Conservation (phyloP, 2,113 vertebrate genomes). For the Toxotes jaculatrix region DNA sequence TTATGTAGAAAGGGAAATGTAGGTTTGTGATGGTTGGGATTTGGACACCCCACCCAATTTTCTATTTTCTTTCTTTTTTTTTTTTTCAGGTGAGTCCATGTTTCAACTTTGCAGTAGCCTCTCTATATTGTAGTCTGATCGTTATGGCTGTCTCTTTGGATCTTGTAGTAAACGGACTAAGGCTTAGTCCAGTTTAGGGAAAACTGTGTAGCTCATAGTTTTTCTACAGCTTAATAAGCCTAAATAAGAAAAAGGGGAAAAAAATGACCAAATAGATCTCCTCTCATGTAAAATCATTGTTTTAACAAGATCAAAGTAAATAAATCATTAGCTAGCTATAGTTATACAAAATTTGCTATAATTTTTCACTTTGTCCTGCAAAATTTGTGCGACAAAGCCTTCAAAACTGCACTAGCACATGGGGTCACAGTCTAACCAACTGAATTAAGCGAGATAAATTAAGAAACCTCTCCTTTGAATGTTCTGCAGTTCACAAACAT, state of each 20-base stretch:
- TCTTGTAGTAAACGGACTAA: constrained; percentile 27
- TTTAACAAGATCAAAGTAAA: constrained; percentile 5
- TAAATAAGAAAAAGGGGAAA: constrained; percentile 6
- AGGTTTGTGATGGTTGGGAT: constrained; percentile 11
- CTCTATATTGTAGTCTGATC: not conserved
- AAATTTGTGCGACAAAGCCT: not conserved
- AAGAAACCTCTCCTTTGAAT: constrained; percentile 23
- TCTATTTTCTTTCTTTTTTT: no score
- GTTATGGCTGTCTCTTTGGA: constrained; percentile 7
- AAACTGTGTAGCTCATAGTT: constrained; percentile 26
- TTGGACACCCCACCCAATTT: not conserved
- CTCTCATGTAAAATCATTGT: not conserved
- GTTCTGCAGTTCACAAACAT: constrained; percentile 44
- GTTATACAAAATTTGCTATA: not conserved
- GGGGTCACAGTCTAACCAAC: constrained; percentile 3
- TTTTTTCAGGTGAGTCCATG: constrained; percentile 40
- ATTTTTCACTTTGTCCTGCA: not conserved
- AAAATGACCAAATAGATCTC: not conserved
- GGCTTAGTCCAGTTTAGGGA: not conserved
- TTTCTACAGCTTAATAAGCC: constrained; percentile 19
- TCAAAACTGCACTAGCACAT: not conserved
- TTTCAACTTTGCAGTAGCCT: constrained; percentile 52
- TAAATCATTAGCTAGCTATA: not conserved
- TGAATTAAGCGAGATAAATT: constrained; percentile 11
- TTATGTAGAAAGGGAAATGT: not conserved